Base-by-base conservation (phyloP, 2,888 invertebrate species). In the Barypeithes pellucidus region DNA sequence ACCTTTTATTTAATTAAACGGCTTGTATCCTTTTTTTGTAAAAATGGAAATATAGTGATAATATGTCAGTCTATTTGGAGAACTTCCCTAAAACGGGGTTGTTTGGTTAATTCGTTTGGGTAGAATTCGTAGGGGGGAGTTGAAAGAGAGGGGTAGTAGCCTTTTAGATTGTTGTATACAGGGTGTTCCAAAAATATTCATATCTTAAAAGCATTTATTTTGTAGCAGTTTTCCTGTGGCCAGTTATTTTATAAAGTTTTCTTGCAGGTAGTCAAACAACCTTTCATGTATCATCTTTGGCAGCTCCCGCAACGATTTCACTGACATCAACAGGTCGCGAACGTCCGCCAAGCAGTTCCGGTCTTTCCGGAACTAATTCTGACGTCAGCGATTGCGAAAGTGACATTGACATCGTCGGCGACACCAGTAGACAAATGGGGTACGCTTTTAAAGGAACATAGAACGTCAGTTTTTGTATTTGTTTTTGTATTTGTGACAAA, bases 351-450 rank as follows among this genome's bases (percentile, higher is more conserved):
- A n/a, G n/a, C n/a, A n/a, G n/a, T n/a, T n/a, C n/a, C n/a, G n/a
- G n/a, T n/a, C n/a, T n/a, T 45, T 24, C 60, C 54, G 16, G 45
- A 54, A 77, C 80, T 0, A 81, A 79, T 75, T 80, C 83, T 62
- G 90, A 90, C 65, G 54, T 84, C 20, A 88, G 88, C n/a, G 90
- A 90, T 77, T 89, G 90, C 75, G 90, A 90, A 78, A 89, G 89
- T 78, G 90, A 90, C 73, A 90, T 90, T 76, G 90, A 90, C 76
- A 90, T 90, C 16, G 89, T 90, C 9, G 90, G 90, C 0, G 90
- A 90, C 78, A 76, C 88, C 2, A 83, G 39, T 33, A n/a, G n/a
- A n/a, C n/a, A n/a, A n/a, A n/a, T n/a, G n/a, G n/a, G n/a, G n/a
- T n/a, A n/a, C n/a, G n/a, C 71, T 67, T 16, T 77, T 77, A 60